Evolutionary conservation across 2,888 invertebrate genomes (phyloP).

Genomic region (Oxytorus armatus): DNA sequence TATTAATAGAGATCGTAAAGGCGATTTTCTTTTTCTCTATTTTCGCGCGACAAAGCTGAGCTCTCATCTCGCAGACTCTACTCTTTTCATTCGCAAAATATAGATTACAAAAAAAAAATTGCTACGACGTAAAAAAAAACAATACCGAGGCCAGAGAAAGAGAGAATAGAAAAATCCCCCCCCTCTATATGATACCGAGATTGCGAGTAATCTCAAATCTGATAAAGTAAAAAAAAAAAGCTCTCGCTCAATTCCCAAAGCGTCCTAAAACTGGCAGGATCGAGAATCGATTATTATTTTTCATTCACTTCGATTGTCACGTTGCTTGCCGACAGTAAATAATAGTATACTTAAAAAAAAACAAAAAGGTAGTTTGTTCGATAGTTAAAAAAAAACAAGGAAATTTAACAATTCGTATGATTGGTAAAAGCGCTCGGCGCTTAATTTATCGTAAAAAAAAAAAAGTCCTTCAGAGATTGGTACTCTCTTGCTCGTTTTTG

Average conservation of each 20-base stretch:
- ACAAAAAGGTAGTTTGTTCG: constrained; percentile 61
- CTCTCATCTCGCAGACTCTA: background rate
- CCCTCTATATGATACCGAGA: background rate
- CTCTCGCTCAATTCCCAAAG: constrained; percentile 25
- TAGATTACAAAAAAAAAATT: constrained; percentile 42
- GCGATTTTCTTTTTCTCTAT: background rate
- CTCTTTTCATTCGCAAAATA: constrained; percentile 33
- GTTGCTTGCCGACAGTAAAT: too few species aligned
- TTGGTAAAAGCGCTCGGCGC: too few species aligned
- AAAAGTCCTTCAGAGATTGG: constrained; percentile 78
- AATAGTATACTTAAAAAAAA: too few species aligned
- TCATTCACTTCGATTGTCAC: constrained; percentile 53
- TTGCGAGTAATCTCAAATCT: background rate
- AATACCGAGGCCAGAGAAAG: constrained; percentile 37
- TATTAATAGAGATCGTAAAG: constrained; percentile 32
- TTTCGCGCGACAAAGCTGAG: background rate
- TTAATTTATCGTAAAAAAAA: too few species aligned
- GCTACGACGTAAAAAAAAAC: constrained; percentile 30
- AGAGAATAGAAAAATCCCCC: constrained; percentile 29
- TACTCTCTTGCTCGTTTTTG: constrained; percentile 82
- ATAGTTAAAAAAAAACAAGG: constrained; percentile 4
- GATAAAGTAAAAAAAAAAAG: constrained; percentile 20
- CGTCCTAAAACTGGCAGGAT: constrained; percentile 39
- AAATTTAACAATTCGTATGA: too few species aligned
- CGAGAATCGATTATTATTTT: constrained; percentile 45